Percentiles rank a stretch among this genome's conserved stretches.
Conservation (phyloP, 2,797 vertebrate species). For the Choloepus didactylus region DNA sequence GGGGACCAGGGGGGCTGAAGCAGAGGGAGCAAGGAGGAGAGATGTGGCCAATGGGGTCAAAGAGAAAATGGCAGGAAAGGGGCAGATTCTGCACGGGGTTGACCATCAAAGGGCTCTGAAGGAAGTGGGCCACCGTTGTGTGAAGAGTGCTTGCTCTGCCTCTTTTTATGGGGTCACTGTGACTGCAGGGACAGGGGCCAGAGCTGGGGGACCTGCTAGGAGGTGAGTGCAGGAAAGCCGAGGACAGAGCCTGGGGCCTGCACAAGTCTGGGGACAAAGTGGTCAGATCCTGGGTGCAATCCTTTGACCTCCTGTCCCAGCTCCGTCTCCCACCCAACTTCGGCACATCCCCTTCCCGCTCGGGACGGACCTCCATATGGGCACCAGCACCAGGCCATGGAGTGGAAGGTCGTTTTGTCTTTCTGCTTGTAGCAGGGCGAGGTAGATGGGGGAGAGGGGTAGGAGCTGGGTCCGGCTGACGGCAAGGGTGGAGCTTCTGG, state of each 20-base stretch:
- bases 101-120: background rate
- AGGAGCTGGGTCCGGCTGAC: background rate
- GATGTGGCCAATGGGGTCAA: background rate
- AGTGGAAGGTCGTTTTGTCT: background rate
- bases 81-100: background rate
- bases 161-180: accelerated
- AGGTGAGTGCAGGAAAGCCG: background rate
- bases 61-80: background rate
- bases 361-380: background rate
- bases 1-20: background rate
- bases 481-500: background rate
- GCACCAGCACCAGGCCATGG: background rate
- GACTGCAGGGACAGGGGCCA: background rate
- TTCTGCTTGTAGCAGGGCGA: background rate
- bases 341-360: background rate
- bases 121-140: too few relatives aligned
- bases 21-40: background rate
- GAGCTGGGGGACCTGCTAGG: background rate
- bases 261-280: background rate
- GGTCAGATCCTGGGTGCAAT: background rate
- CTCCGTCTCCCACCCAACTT: too few relatives aligned
- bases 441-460: accelerated
- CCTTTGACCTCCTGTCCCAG: background rate
- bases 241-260: accelerated
- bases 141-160: accelerated